Evolutionary conservation across 2,113 vertebrate species (phyloP), one percentile per base, ranked within the genome.

Genomic region (Apteryx owenii): DNA sequence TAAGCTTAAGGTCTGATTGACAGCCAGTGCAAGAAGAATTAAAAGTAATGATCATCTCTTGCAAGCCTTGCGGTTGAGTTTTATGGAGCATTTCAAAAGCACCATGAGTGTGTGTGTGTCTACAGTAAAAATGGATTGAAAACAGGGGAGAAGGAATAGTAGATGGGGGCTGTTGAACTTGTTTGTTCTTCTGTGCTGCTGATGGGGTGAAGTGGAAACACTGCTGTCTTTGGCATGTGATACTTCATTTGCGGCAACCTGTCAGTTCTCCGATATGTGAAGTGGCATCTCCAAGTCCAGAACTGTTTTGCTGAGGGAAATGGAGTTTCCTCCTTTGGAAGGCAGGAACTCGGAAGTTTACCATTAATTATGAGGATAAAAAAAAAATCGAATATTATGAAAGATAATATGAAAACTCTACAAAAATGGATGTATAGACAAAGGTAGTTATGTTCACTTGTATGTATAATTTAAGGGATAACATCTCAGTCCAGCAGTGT

Each of bases 371-470:
- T 21, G 38, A 62, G 26, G 31, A 60, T 70, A 29, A 12, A 44
- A 38, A 3, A n/a, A 51, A 81, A 79, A 5, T 1, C 4, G 14
- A 0, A 0, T n/a, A 6, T 48, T 2, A 5, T 62, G 31, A 65
- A 38, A 79, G 22, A 20, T 4, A 23, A 42, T 8, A 51, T 0
- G 9, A 66, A 70, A 87, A 75, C 15, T 12, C 18, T 70, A 31
- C 18, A 23, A 79, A 46, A 93, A 36, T 9, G 42, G 20, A 6
- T 23, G 21, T 10, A 21, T 42, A 54, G 28, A 61, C 25, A 25
- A 18, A 28, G 6, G 36, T 11, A 58, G 28, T 6, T 58, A 12
- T 2, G 23, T 46, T 83, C 28, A 64, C 28, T 19, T 51, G 46
- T 7, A 4, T 4, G 15, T 51, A 31, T 31, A 62, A 19, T 6